These are phyloP conservation scores for Diacarnus erythraeanus DNA, from an alignment of 37 sponge, comb jelly and placozoan species.

Conservation along the genomic window DNA sequence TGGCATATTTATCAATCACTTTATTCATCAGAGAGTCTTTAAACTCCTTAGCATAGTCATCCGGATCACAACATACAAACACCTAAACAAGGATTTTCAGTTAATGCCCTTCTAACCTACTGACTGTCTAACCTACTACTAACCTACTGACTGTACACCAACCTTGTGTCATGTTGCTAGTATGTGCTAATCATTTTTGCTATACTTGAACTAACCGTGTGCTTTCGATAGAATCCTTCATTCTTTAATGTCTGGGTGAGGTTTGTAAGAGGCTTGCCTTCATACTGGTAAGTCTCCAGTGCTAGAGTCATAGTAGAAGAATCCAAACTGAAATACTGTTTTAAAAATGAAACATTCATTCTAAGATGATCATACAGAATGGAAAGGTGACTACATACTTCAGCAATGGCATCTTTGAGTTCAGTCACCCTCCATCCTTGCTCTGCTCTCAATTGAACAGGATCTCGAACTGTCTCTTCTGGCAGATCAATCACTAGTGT, in stretches of 20 bases:
- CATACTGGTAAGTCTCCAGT: conserved; percentile 67
- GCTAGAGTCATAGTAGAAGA: conserved; percentile 38
- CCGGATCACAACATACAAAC: conserved; percentile 54
- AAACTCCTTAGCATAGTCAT: conserved; percentile 41
- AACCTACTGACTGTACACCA: too few species aligned
- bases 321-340: conserved; percentile 16
- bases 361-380: background rate
- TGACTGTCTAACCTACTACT: too few species aligned
- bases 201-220: conserved; percentile 29
- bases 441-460: conserved; percentile 56
- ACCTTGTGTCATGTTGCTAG: background rate
- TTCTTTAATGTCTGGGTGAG: conserved; percentile 30
- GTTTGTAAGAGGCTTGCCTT: conserved; percentile 41
- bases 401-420: conserved; percentile 47
- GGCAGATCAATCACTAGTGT: conserved; percentile 60
- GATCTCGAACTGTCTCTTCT: conserved; percentile 16
- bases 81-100: conserved; percentile 44
- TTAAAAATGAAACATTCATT: background rate
- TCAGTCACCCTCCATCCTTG: conserved; percentile 59
- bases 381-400: conserved; percentile 9
- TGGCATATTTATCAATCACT: conserved; percentile 63
- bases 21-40: conserved; percentile 38
- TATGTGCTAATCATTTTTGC: background rate
- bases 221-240: conserved; percentile 69
- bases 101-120: too few species aligned